phyloP scores from a whole-genome alignment of 2,888 invertebrate species.

The Tipula helvola region DNA sequence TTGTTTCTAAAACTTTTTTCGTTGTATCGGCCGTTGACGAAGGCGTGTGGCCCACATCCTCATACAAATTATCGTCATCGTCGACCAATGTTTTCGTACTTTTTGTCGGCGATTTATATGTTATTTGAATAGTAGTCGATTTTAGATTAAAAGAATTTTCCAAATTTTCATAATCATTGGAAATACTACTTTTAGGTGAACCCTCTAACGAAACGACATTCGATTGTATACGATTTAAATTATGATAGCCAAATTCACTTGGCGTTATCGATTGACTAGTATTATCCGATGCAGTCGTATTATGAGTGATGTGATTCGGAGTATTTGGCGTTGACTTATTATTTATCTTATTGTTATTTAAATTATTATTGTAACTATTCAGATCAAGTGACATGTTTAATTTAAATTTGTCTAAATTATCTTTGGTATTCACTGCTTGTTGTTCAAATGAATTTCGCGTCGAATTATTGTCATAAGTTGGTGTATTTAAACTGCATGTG shows the following conservation, averaged over 20 bases:
- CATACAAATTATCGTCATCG: constrained; percentile 36
- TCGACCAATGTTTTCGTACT: constrained; percentile 37
- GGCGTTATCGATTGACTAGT: constrained; percentile 37
- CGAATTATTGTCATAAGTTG: constrained; percentile 32
- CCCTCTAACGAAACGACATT: constrained; percentile 33
- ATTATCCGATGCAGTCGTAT: constrained; percentile 30
- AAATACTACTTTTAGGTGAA: constrained; percentile 29
- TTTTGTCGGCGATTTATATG: constrained; percentile 49
- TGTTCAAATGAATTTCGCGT: background rate
- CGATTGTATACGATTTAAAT: constrained; percentile 31
- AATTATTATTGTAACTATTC: constrained; percentile 17
- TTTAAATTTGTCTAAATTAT: constrained; percentile 21
- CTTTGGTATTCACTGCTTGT: background rate
- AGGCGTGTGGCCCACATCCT: constrained; percentile 28
- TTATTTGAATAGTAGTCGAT: constrained; percentile 55
- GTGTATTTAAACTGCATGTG: constrained; percentile 33
- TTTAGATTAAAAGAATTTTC: constrained; percentile 33
- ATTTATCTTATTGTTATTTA: constrained; percentile 14
- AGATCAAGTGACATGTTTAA: constrained; percentile 33
- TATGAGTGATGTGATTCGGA: constrained; percentile 27
- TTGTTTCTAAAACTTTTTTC: constrained; percentile 41
- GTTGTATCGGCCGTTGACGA: background rate
- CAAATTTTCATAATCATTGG: constrained; percentile 26
- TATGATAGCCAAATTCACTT: constrained; percentile 36
- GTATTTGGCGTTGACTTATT: constrained; percentile 26